These are phyloP conservation scores for Drosophila kambysellisi DNA, from an alignment of 2,888 invertebrate species.

Conservation along the genomic window DNA sequence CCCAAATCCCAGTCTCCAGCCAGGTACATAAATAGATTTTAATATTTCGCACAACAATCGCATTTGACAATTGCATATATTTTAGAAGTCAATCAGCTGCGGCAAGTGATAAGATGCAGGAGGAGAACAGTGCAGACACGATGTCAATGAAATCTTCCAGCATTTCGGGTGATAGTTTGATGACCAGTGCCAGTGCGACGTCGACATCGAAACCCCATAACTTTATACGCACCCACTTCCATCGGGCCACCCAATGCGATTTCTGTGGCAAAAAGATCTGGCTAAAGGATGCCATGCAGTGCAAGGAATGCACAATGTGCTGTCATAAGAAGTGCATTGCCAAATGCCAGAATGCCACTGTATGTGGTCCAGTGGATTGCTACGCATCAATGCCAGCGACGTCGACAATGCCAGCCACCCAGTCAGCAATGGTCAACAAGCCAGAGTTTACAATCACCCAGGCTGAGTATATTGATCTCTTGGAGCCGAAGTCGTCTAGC, in stretches of 20 bases:
- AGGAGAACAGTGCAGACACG: constrained; percentile 44
- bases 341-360: constrained; percentile 91
- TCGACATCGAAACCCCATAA: constrained; percentile 87
- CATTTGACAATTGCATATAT: background rate
- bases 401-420: background rate
- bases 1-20: constrained; percentile 76
- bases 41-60: background rate
- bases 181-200: constrained; percentile 19
- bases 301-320: constrained; percentile 94
- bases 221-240: constrained; percentile 95
- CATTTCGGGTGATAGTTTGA: constrained; percentile 66
- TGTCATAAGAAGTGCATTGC: constrained; percentile 98
- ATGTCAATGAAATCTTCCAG: constrained; percentile 36
- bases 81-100: constrained; percentile 45
- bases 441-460: constrained; percentile 86
- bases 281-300: constrained; percentile 98
- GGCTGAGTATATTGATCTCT: constrained; percentile 65
- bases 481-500: constrained; percentile 48
- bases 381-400: constrained; percentile 50
- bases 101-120: constrained; percentile 26
- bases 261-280: constrained; percentile 99
- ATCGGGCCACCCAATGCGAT: constrained; percentile 95
- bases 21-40: constrained; percentile 53
- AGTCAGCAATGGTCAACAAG: constrained; percentile 48
- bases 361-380: constrained; percentile 86